Conservation (phyloP, 2,113 vertebrate genomes). For the Oryzias javanicus region DNA sequence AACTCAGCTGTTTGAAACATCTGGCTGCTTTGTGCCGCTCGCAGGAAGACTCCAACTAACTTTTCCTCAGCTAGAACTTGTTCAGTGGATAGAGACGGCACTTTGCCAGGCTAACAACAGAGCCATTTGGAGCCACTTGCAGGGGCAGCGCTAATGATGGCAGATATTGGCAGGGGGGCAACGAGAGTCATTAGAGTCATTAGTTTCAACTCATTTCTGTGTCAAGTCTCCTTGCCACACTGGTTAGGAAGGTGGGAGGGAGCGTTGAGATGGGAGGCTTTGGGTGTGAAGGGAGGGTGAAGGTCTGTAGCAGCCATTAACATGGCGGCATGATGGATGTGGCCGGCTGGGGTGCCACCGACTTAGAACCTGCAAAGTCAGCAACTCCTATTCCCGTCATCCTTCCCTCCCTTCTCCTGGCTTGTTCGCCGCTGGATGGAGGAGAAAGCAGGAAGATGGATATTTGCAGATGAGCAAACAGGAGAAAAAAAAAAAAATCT, state of each 20-base stretch:
- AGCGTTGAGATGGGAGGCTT: slow-evolving; percentile 1
- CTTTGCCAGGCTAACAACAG: slow-evolving; percentile 42
- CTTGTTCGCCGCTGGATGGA: neutral
- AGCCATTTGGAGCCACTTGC: slow-evolving; percentile 53
- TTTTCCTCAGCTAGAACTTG: slow-evolving; percentile 6
- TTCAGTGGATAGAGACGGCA: slow-evolving; percentile 24
- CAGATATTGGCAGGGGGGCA: slow-evolving; percentile 52
- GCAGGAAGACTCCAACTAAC: no score
- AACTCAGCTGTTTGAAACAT: no score
- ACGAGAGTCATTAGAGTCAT: slow-evolving; percentile 59
- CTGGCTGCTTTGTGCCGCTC: no score
- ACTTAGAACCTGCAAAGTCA: slow-evolving; percentile 51
- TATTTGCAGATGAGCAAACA: neutral
- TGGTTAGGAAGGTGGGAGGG: slow-evolving; percentile 15
- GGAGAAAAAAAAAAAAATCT: neutral
- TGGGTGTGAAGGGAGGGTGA: slow-evolving; percentile 12
- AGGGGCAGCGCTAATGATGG: slow-evolving; percentile 49
- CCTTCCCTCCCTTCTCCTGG: neutral
- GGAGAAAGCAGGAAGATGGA: slow-evolving; percentile 9
- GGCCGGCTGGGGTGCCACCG: slow-evolving; percentile 41
- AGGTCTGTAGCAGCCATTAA: slow-evolving; percentile 47
- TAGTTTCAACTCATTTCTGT: slow-evolving; percentile 67
- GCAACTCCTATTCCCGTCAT: slow-evolving; percentile 28
- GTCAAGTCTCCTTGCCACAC: slow-evolving; percentile 53
- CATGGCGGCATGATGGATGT: slow-evolving; percentile 58